These are phyloP conservation scores for Spicauda simplicius DNA, from an alignment of 2,888 invertebrate species.

Conservation along the genomic window DNA sequence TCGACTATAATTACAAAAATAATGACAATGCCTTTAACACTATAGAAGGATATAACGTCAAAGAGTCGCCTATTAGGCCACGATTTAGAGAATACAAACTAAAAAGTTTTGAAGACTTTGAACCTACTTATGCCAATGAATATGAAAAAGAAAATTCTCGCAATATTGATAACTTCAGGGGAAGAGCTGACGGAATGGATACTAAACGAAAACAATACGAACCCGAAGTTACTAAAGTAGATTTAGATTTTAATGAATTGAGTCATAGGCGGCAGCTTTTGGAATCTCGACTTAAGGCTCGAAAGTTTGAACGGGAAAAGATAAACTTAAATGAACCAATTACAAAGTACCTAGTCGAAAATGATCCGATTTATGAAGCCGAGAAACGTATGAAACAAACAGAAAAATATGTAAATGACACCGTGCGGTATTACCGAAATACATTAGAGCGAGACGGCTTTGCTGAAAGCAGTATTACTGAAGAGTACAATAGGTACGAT, in stretches of 20 bases:
- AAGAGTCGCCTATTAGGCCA: constrained; percentile 87
- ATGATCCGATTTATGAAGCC: constrained; percentile 76
- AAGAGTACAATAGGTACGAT: constrained; percentile 80
- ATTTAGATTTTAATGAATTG: constrained; percentile 84
- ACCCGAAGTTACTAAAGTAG: constrained; percentile 63
- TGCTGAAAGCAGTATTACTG: constrained; percentile 79
- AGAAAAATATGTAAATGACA: constrained; percentile 84
- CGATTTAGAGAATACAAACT: constrained; percentile 85
- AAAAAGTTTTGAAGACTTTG: constrained; percentile 78
- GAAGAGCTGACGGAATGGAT: constrained; percentile 88
- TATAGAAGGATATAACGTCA: constrained; percentile 72
- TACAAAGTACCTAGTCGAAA: constrained; percentile 74
- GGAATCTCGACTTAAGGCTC: constrained; percentile 90
- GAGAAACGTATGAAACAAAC: constrained; percentile 80
- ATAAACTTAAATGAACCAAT: constrained; percentile 68
- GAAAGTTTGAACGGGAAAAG: constrained; percentile 75
- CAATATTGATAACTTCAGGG: constrained; percentile 77
- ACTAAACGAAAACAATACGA: constrained; percentile 82
- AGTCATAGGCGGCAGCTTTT: constrained; percentile 90
- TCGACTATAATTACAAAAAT: constrained; percentile 78
- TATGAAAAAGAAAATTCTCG: constrained; percentile 52
- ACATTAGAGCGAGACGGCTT: constrained; percentile 84
- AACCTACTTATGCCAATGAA: constrained; percentile 79
- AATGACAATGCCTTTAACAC: constrained; percentile 74
- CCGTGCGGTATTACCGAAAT: constrained; percentile 83